phyloP scores from a whole-genome alignment of 2,797 vertebrate genomes.

The Peromyscus aztecus region DNA sequence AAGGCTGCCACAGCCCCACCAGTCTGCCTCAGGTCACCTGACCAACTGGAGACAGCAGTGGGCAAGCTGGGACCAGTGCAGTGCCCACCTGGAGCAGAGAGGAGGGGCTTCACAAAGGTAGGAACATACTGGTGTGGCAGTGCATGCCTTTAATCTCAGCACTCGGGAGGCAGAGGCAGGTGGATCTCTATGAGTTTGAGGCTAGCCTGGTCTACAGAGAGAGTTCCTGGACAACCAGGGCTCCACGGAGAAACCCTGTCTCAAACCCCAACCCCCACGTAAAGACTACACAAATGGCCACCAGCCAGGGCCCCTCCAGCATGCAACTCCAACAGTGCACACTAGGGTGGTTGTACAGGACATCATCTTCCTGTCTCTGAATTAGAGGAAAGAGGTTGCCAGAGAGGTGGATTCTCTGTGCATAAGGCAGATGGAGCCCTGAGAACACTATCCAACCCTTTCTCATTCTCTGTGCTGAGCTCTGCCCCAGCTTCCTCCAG shows the following conservation, averaged over 20 bases:
- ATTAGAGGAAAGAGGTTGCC: slow-evolving; percentile 52
- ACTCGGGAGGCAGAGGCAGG: neutral
- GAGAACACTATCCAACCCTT: neutral
- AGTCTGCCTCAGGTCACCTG: neutral
- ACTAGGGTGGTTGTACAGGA: slow-evolving; percentile 61
- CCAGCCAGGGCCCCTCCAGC: slow-evolving; percentile 64
- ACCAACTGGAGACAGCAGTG: neutral
- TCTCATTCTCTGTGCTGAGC: neutral
- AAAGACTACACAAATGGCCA: neutral
- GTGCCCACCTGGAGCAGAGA: slow-evolving; percentile 55
- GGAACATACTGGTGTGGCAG: neutral
- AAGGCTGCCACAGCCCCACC: neutral
- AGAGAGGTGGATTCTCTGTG: neutral
- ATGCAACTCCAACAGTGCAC: slow-evolving; percentile 28
- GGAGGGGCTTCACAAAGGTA: slow-evolving; percentile 44
- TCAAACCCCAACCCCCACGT: neutral
- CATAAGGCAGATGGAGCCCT: neutral
- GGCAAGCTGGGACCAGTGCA: neutral
- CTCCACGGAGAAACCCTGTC: neutral
- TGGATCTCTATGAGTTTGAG: neutral
- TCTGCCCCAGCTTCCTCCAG: neutral
- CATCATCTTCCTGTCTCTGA: slow-evolving; percentile 69
- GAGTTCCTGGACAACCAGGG: neutral
- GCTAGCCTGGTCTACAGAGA: neutral
- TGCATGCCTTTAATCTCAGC: neutral